phyloP scores from a whole-genome alignment of 2,797 vertebrate species.

The Brotula barbata region DNA sequence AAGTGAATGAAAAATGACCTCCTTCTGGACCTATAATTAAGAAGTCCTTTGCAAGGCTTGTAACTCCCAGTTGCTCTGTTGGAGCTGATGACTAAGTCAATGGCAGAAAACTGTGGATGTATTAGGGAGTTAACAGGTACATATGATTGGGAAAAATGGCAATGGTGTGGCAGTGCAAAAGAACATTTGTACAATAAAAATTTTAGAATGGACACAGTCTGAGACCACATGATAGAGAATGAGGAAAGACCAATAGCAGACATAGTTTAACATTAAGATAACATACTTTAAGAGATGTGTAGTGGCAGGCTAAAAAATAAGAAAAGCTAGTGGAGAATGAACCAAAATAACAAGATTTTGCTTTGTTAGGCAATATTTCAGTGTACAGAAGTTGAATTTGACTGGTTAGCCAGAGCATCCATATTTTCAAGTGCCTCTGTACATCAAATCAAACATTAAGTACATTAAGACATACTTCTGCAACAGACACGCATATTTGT shows the following conservation, averaged over 20 bases:
- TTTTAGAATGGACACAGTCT: not conserved
- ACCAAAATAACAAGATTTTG: too few species aligned
- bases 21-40: conserved; percentile 2
- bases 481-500: too few species aligned
- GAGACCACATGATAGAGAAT: not conserved
- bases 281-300: not conserved
- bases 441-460: too few species aligned
- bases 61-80: not conserved
- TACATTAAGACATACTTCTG: too few species aligned
- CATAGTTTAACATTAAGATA: not conserved
- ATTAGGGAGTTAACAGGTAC: not conserved
- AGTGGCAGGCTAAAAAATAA: not conserved
- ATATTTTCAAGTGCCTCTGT: too few species aligned
- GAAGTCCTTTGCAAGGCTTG: not conserved
- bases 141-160: not conserved
- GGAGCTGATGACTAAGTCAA: not conserved
- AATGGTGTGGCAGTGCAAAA: not conserved
- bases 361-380: too few species aligned
- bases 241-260: not conserved
- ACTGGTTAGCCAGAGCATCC: too few species aligned
- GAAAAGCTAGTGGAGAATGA: too few species aligned
- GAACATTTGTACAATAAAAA: not conserved
- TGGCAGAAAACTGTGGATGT: not conserved
- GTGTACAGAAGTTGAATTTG: too few species aligned
- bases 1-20: conserved; percentile 6